Evolutionary conservation across 2,888 invertebrate genomes (phyloP).

Genomic region (Cantharis nigra): DNA sequence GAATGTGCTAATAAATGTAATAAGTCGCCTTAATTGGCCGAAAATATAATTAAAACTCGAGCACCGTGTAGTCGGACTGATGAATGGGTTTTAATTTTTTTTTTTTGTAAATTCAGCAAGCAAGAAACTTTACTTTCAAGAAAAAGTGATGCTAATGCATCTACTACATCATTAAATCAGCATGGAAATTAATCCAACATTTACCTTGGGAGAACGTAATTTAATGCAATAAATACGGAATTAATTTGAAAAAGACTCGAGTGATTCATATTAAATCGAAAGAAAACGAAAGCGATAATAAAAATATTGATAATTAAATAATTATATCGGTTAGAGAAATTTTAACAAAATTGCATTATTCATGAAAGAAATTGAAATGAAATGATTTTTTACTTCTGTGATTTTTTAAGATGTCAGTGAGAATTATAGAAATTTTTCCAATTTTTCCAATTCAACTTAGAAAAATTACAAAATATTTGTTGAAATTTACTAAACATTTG

Average conservation of each 20-base stretch:
- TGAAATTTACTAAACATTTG: too few species aligned
- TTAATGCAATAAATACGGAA: neutral
- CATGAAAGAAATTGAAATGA: neutral
- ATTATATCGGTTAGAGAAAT: neutral
- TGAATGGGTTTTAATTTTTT: neutral
- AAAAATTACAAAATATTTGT: too few species aligned
- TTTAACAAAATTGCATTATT: neutral
- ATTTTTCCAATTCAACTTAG: too few species aligned
- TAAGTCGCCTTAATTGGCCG: neutral
- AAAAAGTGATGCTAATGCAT: neutral
- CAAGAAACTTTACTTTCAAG: neutral
- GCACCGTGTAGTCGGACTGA: neutral
- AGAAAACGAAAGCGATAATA: neutral
- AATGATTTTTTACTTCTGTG: neutral
- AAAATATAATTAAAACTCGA: neutral
- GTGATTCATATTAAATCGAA: neutral
- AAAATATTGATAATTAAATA: neutral
- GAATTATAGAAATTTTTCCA: too few species aligned
- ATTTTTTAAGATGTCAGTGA: too few species aligned
- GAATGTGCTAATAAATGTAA: neutral
- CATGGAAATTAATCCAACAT: neutral
- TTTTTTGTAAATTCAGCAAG: too few species aligned
- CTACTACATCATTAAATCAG: neutral
- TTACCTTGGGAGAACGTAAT: neutral
- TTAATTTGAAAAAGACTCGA: neutral